Conservation (phyloP, 2,797 vertebrate species). For the Gephyroberyx darwinii region DNA sequence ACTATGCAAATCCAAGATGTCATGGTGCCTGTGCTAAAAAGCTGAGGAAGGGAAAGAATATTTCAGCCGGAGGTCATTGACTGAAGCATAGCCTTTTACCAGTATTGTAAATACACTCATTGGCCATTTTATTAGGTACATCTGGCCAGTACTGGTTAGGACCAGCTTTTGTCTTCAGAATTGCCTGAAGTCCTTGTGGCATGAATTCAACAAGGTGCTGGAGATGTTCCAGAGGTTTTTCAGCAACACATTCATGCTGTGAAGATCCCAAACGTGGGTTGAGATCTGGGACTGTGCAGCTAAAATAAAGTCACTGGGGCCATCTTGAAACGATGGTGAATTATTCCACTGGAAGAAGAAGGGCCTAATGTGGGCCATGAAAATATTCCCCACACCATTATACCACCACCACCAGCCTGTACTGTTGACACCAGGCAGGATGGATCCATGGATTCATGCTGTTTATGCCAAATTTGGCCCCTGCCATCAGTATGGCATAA, state of each 20-base stretch:
- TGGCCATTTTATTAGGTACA: constrained; percentile 61
- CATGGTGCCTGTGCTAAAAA: constrained; percentile 67
- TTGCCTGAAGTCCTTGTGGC: constrained; percentile 13
- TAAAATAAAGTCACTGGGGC: constrained; percentile 61
- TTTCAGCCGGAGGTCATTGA: constrained; percentile 63
- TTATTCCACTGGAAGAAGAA: constrained; percentile 22
- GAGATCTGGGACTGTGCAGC: constrained; percentile 55
- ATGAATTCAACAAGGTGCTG: constrained; percentile 41
- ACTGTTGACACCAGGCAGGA: background rate
- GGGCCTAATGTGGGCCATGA: constrained; percentile 15
- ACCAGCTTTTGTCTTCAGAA: constrained; percentile 10
- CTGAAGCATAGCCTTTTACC: constrained; percentile 56
- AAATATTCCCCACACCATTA: constrained; percentile 1
- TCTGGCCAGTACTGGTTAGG: constrained; percentile 27
- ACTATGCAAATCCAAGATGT: constrained; percentile 74
- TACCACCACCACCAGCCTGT: constrained; percentile 2
- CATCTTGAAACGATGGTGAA: constrained; percentile 63
- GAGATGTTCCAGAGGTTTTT: constrained; percentile 36
- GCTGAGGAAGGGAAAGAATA: constrained; percentile 51
- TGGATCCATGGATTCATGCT: constrained; percentile 5
- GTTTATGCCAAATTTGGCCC: constrained; percentile 5
- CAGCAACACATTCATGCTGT: constrained; percentile 24
- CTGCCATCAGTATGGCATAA: constrained; percentile 15
- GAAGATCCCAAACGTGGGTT: constrained; percentile 53
- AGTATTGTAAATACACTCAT: constrained; percentile 66